These are phyloP conservation scores for Formicarius rufipectus DNA, from an alignment of 2,113 vertebrate genomes.

Conservation along the genomic window DNA sequence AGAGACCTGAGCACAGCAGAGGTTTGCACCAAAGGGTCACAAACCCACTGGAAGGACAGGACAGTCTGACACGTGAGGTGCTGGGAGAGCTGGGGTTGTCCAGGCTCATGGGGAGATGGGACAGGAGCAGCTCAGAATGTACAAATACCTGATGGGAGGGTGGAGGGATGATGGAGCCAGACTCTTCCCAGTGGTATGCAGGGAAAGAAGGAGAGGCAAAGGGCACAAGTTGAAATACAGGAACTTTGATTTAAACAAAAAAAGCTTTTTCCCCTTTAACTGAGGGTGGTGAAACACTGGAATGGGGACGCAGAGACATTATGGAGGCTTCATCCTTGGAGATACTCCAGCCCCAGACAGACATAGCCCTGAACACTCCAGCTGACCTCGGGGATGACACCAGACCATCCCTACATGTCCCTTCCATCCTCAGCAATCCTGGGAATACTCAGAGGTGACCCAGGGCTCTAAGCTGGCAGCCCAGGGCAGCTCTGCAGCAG, in stretches of 20 bases:
- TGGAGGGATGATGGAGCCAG: neutral
- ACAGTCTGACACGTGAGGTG: too few relatives aligned
- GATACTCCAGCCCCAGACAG: neutral
- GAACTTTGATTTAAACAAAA: neutral
- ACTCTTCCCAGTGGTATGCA: neutral
- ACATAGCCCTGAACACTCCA: neutral
- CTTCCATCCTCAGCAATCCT: neutral
- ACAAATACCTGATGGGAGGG: neutral
- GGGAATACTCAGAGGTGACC: neutral
- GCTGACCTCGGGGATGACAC: neutral
- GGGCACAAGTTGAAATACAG: neutral
- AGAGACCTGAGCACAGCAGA: neutral
- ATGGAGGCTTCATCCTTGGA: neutral
- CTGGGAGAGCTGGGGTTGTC: neutral
- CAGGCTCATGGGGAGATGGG: neutral
- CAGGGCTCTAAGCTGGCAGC: neutral
- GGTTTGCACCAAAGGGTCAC: neutral
- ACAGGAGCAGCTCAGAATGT: neutral
- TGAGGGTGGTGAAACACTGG: neutral
- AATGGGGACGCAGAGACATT: neutral
- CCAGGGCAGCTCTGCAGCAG: neutral
- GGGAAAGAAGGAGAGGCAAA: conserved; percentile 10
- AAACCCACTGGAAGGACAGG: rapidly evolving
- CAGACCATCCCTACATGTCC: neutral
- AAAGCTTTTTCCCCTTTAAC: neutral